Base-by-base conservation (phyloP, 2,113 vertebrate species). In the Poicephalus gulielmi region DNA sequence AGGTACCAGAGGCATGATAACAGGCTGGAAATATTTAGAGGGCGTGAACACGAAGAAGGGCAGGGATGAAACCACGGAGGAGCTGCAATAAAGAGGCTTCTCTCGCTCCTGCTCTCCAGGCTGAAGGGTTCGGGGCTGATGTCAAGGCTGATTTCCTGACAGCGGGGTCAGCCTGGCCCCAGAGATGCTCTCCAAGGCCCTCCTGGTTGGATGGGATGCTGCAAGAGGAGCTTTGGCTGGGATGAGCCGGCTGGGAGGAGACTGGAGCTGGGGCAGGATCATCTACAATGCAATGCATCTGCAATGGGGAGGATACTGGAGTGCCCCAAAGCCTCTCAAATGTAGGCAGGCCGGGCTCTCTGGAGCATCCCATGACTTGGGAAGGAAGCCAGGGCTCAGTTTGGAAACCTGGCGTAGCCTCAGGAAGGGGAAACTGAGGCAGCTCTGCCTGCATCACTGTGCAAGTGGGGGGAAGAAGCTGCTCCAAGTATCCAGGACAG, bases 11-110 rank as follows among this genome's bases (percentile, higher is more conserved):
- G 85, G 43, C 87, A 93, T 96, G 96, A 97, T 94, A 95, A 91
- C 88, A 96, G 73, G 84, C 96, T 96, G 93, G 88, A 97, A 97
- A 97, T 96, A 97, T 95, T 97, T 88, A 41, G 91, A 95, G 95
- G 96, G 96, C 52, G 92, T 96, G 90, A 92, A 95, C 90, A 5
- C 41, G 33, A 75, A 87, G 86, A 92, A 88, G 90, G 94, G 47
- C 74, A 96, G 92, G 81, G 90, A 96, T 88, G 88, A 97, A 95
- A 94, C 77, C 93, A 14, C 55, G 1, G 74, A 94, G 91, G 92
- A 96, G 91, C 95, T 84, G 63, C 80, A 94, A 64, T 70, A 75
- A 81, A 89, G 89, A 95, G 73, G 46, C 91, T 67, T 44, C 83
- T 73, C 47, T 15, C 67, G 3, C 91, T 69, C 10, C 6, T 19